Percentiles rank a stretch among this genome's conserved stretches.
These are phyloP conservation scores for Corythaixoides concolor DNA, from an alignment of 2,113 vertebrate species.

Conservation along the genomic window DNA sequence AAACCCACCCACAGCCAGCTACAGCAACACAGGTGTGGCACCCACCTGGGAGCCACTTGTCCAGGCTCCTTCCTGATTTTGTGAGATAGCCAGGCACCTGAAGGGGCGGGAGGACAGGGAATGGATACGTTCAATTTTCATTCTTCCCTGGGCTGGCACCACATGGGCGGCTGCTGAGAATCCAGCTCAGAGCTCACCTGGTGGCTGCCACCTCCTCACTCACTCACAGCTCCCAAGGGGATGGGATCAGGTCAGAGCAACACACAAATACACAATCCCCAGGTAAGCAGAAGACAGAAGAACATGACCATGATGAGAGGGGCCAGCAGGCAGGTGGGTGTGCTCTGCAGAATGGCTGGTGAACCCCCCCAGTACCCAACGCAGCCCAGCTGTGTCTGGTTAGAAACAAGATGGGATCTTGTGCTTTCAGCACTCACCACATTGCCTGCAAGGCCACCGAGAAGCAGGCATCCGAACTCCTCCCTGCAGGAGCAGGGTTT, in stretches of 20 bases:
- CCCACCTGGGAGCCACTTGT: rapidly evolving
- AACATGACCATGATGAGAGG: not conserved
- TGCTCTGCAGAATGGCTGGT: rapidly evolving
- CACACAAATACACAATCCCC: rapidly evolving
- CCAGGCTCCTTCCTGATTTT: not conserved
- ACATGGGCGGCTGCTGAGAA: rapidly evolving
- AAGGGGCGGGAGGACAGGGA: rapidly evolving
- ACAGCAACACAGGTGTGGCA: rapidly evolving
- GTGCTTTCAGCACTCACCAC: not conserved
- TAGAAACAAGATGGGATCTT: rapidly evolving
- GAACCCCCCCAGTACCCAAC: rapidly evolving
- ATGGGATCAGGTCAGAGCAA: not conserved
- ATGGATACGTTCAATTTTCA: rapidly evolving
- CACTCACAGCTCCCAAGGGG: rapidly evolving
- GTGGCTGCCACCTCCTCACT: no score
- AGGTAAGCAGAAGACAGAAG: no score
- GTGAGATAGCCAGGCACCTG: not conserved
- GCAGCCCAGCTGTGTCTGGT: rapidly evolving
- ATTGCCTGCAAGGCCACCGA: not conserved
- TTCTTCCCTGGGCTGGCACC: not conserved
- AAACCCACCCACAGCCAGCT: no score
- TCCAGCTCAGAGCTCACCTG: rapidly evolving
- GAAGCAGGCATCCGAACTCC: no score
- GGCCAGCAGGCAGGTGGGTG: not conserved
- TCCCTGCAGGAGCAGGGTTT: no score